Conservation (phyloP, 2,113 vertebrate species). For the Nycticebus coucang region DNA sequence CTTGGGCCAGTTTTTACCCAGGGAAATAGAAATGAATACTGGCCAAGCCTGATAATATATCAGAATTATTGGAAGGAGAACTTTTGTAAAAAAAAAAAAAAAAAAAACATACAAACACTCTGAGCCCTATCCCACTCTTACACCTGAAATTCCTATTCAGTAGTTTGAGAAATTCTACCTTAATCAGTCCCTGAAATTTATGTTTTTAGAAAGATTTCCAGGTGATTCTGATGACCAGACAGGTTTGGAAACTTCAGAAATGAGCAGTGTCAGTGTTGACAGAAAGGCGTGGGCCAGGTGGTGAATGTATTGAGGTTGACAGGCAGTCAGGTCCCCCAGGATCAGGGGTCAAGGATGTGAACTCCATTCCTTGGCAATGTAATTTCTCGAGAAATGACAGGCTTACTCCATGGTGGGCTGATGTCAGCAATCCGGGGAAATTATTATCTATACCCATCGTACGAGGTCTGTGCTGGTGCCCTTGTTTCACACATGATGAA, state of each 20-base stretch:
- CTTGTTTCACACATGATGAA: not conserved
- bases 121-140: too few species aligned
- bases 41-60: not conserved
- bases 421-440: not conserved
- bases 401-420: not conserved
- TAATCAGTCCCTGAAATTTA: not conserved
- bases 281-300: not conserved
- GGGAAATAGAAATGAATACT: not conserved
- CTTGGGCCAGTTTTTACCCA: not conserved
- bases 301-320: not conserved
- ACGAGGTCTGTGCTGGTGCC: not conserved
- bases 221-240: not conserved
- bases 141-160: not conserved
- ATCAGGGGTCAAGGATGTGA: not conserved
- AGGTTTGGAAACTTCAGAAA: not conserved
- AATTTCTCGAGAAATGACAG: not conserved
- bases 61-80: not conserved
- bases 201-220: not conserved
- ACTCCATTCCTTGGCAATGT: not conserved
- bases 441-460: fast-evolving
- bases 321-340: not conserved
- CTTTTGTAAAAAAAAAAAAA: not conserved
- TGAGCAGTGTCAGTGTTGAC: not conserved
- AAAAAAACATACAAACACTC: too few species aligned
- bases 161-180: not conserved